Evolutionary conservation across 2,888 invertebrate genomes (phyloP).

Genomic region (Resseliella maxima): DNA sequence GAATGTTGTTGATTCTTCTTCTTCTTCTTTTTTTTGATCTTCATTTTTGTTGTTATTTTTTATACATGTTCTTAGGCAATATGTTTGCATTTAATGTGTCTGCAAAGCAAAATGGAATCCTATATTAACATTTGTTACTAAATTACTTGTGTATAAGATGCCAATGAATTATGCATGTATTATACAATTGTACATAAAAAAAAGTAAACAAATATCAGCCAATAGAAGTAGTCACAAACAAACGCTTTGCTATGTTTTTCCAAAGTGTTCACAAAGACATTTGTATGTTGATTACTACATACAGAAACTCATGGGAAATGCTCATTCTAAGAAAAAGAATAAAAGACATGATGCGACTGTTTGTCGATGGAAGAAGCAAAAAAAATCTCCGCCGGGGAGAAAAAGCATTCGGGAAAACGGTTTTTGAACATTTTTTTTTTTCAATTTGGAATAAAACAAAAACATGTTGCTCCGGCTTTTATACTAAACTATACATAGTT

Average conservation of each 20-base stretch:
- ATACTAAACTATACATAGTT: no score
- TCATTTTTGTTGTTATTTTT: background rate
- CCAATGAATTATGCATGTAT: background rate
- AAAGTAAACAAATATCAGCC: no score
- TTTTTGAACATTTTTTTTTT: no score
- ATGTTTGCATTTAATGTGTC: background rate
- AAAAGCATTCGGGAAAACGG: background rate
- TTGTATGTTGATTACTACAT: background rate
- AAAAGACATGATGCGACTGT: background rate
- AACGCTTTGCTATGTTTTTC: background rate
- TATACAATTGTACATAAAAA: background rate
- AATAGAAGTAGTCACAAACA: background rate
- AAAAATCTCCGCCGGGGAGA: no score
- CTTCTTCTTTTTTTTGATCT: background rate
- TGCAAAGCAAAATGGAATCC: background rate
- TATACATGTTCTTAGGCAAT: no score
- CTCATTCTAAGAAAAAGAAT: background rate
- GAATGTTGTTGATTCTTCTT: background rate
- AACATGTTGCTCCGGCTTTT: no score
- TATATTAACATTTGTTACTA: background rate
- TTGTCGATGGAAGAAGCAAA: no score
- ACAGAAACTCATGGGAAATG: background rate
- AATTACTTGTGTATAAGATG: conserved; percentile 3
- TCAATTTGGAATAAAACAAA: no score
- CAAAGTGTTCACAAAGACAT: conserved; percentile 22